A percentile compares a stretch with the other conserved stretches of the same genome.
Conservation (phyloP, 2,113 vertebrate species). For the Oenanthe melanoleuca region DNA sequence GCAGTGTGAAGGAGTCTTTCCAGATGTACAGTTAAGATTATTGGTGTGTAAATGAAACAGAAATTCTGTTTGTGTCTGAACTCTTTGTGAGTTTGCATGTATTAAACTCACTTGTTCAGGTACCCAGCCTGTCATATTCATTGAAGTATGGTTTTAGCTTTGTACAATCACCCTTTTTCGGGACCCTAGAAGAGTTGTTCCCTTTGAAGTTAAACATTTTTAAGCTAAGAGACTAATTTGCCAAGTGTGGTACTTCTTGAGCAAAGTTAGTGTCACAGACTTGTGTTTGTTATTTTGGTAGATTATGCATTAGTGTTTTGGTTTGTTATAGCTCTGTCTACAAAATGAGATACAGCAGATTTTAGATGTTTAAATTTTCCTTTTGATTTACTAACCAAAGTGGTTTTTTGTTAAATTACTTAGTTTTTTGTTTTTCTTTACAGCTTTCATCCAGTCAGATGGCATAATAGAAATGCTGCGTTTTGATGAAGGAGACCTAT, state of each 20-base stretch:
- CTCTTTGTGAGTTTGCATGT: background rate
- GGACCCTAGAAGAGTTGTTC: background rate
- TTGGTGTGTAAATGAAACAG: background rate
- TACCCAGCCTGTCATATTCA: background rate
- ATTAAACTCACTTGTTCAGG: background rate
- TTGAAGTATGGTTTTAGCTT: background rate
- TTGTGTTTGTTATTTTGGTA: background rate
- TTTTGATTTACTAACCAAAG: background rate
- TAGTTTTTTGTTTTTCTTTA: conserved; percentile 43
- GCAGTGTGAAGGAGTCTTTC: background rate
- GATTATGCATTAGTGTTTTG: background rate
- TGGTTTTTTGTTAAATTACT: background rate
- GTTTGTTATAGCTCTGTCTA: background rate
- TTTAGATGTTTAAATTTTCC: background rate
- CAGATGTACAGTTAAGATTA: background rate
- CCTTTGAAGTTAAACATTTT: background rate
- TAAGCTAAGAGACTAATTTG: background rate
- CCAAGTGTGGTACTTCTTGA: background rate
- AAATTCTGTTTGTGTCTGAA: background rate
- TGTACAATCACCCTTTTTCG: background rate
- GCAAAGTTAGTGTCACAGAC: background rate
- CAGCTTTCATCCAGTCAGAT: conserved; percentile 98
- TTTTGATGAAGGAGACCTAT: conserved; percentile 93
- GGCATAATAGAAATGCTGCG: conserved; percentile 97
- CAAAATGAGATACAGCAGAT: background rate